phyloP scores from a whole-genome alignment of 2,113 vertebrate species.

The Egretta garzetta region DNA sequence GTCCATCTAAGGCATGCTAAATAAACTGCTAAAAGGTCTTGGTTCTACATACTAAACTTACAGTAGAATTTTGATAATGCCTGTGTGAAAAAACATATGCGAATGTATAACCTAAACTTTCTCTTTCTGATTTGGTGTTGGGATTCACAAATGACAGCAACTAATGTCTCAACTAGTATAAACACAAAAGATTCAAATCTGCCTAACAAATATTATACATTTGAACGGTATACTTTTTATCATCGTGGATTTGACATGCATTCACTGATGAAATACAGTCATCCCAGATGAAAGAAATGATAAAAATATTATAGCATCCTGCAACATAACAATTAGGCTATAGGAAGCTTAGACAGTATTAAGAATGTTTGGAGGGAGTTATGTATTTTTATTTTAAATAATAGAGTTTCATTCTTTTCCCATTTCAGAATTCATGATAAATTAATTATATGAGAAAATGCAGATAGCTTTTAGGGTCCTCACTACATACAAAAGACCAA shows the following conservation, averaged over 20 bases:
- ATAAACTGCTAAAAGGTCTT: neutral
- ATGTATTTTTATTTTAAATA: neutral
- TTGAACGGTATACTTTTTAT: neutral
- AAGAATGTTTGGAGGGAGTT: neutral
- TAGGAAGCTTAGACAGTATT: neutral
- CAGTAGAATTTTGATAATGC: neutral
- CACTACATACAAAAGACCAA: neutral
- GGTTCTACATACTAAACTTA: neutral
- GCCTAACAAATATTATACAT: neutral
- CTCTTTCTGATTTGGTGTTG: neutral
- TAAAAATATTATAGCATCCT: neutral
- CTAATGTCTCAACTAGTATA: neutral
- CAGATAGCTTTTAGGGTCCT: neutral
- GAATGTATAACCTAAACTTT: neutral
- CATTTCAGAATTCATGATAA: neutral
- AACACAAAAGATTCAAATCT: neutral
- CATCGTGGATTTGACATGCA: neutral
- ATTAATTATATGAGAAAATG: neutral
- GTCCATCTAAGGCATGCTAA: neutral
- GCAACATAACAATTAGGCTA: neutral
- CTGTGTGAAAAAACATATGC: neutral
- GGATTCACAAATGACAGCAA: neutral
- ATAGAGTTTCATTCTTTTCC: neutral
- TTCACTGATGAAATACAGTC: neutral
- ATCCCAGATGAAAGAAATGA: neutral